Conservation (phyloP, 2,113 vertebrate species). For the Sphyrna mokarran region DNA sequence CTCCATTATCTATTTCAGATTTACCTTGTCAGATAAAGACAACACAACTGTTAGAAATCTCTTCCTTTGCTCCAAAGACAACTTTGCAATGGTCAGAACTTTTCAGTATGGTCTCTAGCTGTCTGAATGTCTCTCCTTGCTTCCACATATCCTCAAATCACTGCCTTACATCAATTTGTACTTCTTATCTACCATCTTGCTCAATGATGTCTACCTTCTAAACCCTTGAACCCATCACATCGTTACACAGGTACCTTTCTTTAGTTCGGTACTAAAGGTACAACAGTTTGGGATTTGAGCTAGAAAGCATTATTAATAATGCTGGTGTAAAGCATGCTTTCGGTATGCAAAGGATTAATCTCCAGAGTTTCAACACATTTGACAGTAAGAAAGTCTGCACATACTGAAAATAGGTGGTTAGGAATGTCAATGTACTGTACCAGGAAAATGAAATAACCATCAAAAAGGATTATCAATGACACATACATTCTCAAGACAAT, state of each 20-base stretch:
- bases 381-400: background rate
- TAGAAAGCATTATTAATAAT: background rate
- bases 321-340: no score
- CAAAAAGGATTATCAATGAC: background rate
- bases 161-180: background rate
- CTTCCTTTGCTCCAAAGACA: background rate
- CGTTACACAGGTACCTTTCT: background rate
- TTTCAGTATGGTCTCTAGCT: background rate
- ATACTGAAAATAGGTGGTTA: background rate
- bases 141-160: background rate
- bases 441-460: background rate
- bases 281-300: background rate
- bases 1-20: background rate
- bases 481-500: background rate
- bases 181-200: background rate
- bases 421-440: background rate
- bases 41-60: background rate
- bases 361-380: background rate
- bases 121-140: background rate
- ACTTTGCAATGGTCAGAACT: background rate
- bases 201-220: background rate
- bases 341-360: background rate
- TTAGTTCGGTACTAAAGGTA: background rate
- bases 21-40: background rate
- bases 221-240: background rate